These are phyloP conservation scores for Xenopus laevis DNA, from an alignment of 2,113 vertebrate species.

Conservation along the genomic window DNA sequence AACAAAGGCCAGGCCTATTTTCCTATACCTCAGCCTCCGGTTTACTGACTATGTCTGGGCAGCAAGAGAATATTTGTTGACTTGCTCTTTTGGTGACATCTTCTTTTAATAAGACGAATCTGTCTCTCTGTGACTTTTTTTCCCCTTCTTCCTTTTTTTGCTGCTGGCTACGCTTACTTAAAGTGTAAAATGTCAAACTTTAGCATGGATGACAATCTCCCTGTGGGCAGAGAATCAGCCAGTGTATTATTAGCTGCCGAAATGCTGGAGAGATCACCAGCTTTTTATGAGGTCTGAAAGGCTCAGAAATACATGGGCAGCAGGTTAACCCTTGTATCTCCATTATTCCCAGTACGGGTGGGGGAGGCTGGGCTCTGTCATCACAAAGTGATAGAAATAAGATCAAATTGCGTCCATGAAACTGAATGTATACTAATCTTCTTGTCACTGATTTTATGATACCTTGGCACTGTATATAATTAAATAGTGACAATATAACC, in stretches of 20 bases:
- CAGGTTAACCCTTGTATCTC: slow-evolving; percentile 11
- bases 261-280: slow-evolving; percentile 37
- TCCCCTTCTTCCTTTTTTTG: slow-evolving; percentile 11
- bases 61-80: slow-evolving; percentile 63
- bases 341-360: neutral
- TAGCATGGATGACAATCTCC: slow-evolving; percentile 67
- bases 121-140: slow-evolving; percentile 63
- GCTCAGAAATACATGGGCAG: slow-evolving; percentile 7
- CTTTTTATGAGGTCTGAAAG: slow-evolving; percentile 37
- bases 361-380: neutral
- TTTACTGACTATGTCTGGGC: slow-evolving; percentile 52
- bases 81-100: slow-evolving; percentile 71
- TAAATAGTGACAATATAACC: too few relatives aligned
- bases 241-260: slow-evolving; percentile 60
- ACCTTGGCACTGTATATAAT: too few relatives aligned
- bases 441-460: too few relatives aligned
- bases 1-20: neutral
- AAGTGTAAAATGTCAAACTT: slow-evolving; percentile 74
- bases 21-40: neutral
- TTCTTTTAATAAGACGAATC: slow-evolving; percentile 68
- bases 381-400: neutral
- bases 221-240: slow-evolving; percentile 59
- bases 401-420: too few relatives aligned
- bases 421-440: too few relatives aligned
- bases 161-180: slow-evolving; percentile 69